Conservation (phyloP, 2,113 vertebrate genomes). For the Megaceryle maxima region DNA sequence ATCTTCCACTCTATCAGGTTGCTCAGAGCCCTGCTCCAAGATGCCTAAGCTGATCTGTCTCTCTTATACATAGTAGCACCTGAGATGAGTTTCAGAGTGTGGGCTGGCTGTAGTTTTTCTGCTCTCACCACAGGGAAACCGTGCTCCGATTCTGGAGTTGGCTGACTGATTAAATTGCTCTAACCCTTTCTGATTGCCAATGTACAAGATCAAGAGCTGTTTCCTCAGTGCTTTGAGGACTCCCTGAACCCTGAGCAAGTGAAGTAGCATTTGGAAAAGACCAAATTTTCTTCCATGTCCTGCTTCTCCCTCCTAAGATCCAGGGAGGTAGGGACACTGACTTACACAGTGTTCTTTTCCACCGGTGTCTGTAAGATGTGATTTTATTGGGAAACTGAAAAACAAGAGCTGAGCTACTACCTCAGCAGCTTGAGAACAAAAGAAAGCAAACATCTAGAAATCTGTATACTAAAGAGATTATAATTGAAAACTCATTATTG, state of each 20-base stretch:
- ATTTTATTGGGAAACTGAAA: background rate
- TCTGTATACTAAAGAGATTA: accelerated
- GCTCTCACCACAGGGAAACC: background rate
- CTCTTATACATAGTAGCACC: accelerated
- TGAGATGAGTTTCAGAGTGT: background rate
- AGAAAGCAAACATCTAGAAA: background rate
- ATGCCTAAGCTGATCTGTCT: background rate
- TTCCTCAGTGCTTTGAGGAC: background rate
- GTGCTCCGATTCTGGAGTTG: background rate
- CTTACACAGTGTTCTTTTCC: background rate
- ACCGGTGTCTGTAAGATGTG: background rate
- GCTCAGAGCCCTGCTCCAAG: background rate
- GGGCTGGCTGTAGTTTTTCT: background rate
- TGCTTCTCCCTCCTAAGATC: background rate
- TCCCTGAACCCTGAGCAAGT: background rate
- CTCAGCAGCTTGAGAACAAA: background rate
- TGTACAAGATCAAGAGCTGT: background rate
- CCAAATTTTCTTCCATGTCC: background rate
- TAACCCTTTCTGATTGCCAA: background rate
- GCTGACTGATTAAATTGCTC: background rate
- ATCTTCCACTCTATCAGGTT: background rate
- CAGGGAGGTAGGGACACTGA: background rate
- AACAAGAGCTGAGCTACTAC: background rate
- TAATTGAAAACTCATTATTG: background rate
- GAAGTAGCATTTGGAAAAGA: background rate